A percentile compares a stretch with the other conserved stretches of the same genome.
These are phyloP conservation scores for Synodontis membranacea DNA, from an alignment of 2,113 vertebrate species.

Conservation along the genomic window DNA sequence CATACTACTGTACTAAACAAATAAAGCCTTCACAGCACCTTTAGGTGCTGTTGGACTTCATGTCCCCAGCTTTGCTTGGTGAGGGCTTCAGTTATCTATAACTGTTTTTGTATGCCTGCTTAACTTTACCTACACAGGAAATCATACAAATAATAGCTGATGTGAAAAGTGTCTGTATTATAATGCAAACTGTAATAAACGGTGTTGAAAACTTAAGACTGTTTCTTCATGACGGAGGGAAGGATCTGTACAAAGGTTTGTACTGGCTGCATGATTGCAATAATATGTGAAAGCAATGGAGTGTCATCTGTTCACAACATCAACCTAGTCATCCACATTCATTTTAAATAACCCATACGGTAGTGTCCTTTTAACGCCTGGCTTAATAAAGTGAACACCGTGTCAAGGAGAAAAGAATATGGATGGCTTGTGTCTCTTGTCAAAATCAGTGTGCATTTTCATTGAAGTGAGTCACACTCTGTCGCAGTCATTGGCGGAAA, in stretches of 20 bases:
- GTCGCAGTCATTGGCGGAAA: not conserved
- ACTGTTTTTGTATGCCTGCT: slow-evolving; percentile 44
- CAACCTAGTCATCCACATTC: slow-evolving; percentile 42
- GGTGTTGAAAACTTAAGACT: slow-evolving; percentile 82
- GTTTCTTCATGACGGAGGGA: slow-evolving; percentile 85
- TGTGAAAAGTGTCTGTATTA: slow-evolving; percentile 86
- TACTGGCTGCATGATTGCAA: slow-evolving; percentile 64
- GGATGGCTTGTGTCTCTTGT: slow-evolving; percentile 42
- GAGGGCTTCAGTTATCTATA: slow-evolving; percentile 83
- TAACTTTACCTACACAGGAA: slow-evolving; percentile 41
- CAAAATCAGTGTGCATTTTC: slow-evolving; percentile 14
- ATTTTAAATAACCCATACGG: slow-evolving; percentile 25
- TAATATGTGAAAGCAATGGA: slow-evolving; percentile 21
- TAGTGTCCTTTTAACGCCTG: slow-evolving; percentile 17
- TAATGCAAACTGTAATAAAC: slow-evolving; percentile 87
- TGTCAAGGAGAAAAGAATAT: slow-evolving; percentile 44
- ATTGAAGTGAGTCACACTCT: not conserved
- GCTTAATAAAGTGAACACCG: not conserved
- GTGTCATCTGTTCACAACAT: rapidly evolving
- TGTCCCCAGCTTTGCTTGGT: slow-evolving; percentile 98
- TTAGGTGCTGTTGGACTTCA: slow-evolving; percentile 97
- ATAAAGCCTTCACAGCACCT: slow-evolving; percentile 95
- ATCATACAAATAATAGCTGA: slow-evolving; percentile 61
- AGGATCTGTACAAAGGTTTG: slow-evolving; percentile 87
- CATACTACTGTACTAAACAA: slow-evolving; percentile 79